Conservation (phyloP, 53 echinoderm and acorn worm species). For the Mesocentrotus franciscanus region DNA sequence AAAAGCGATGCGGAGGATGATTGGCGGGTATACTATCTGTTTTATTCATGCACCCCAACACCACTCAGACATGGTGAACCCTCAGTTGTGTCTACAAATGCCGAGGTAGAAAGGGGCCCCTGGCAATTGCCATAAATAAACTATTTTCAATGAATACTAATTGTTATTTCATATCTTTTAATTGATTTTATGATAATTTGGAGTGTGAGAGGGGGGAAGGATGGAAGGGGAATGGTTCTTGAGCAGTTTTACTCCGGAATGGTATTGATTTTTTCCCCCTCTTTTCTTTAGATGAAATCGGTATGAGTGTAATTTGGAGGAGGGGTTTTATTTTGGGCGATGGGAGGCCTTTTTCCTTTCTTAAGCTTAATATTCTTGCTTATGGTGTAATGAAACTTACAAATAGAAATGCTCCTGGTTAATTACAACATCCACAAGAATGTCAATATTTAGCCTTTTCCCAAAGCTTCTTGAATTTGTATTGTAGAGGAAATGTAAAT, state of each 20-base stretch:
- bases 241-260: background rate
- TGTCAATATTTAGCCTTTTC: conserved; percentile 25
- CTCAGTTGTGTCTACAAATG: conserved; percentile 42
- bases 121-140: conserved; percentile 56
- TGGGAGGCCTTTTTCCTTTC: background rate
- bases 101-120: background rate
- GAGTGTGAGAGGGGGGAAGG: conserved; percentile 46
- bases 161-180: conserved; percentile 68
- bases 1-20: conserved; percentile 3
- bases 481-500: background rate
- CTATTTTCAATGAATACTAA: conserved; percentile 65
- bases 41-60: conserved; percentile 39
- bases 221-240: conserved; percentile 7
- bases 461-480: background rate
- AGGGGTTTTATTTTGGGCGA: background rate
- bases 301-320: conserved; percentile 20
- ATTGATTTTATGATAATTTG: conserved; percentile 63
- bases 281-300: conserved; percentile 8
- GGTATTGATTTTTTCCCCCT: conserved; percentile 42
- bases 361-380: background rate
- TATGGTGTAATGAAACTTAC: conserved; percentile 44
- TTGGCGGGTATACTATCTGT: conserved; percentile 27
- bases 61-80: conserved; percentile 38
- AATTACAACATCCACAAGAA: conserved; percentile 38
- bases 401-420: conserved; percentile 29